Evolutionary conservation across 2,888 invertebrate species (phyloP), one percentile per base, ranked within the genome.

Genomic region (Ypsolopha sequella): DNA sequence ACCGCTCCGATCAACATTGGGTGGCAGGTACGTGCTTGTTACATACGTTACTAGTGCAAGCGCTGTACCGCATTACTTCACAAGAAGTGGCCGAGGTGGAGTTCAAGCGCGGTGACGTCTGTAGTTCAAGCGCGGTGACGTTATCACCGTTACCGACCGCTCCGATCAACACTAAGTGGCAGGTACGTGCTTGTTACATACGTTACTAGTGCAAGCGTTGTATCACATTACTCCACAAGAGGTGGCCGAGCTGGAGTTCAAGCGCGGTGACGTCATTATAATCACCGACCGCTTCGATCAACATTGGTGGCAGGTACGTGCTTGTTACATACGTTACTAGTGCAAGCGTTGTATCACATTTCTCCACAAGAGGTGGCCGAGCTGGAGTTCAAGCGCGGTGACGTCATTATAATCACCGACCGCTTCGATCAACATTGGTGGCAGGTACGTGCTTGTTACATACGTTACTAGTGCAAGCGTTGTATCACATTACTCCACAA

Each of bases 201-300:
- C 24, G 95, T 94, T 94, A 88, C 88, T 97, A 84, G 98, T 98
- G 55, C 97, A 97, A 88, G 99, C 99, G 57, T 88, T 98, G 76
- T 99, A 98, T 85, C 85, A 99, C 87, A 99, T 99, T 88, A 93
- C 94, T 66, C 97, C 99, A 58, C 97, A 98, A 86, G 99, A 99
- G 87, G 93, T 93, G 36, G 99, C 98, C 59, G 99, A 99, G 88
- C 88, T 99, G 71, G 97, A 97, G 79, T 98, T 99, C 81, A 91
- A 94, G 80, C 92, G 98, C 77, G 98, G 98, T 60, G 99, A 99
- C 86, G 96, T 98, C 63, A 98, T 99, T 76, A 97, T 96, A 53
- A 97, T 99, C 60, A 95, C 96, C 61, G 98, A 99, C 88, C 93
- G 95, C 73, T 91, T 94, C 48, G 95, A 96, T 77, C 91, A 92